phyloP scores from a whole-genome alignment of 2,888 invertebrate genomes.

The Lasioglossum malachurum region DNA sequence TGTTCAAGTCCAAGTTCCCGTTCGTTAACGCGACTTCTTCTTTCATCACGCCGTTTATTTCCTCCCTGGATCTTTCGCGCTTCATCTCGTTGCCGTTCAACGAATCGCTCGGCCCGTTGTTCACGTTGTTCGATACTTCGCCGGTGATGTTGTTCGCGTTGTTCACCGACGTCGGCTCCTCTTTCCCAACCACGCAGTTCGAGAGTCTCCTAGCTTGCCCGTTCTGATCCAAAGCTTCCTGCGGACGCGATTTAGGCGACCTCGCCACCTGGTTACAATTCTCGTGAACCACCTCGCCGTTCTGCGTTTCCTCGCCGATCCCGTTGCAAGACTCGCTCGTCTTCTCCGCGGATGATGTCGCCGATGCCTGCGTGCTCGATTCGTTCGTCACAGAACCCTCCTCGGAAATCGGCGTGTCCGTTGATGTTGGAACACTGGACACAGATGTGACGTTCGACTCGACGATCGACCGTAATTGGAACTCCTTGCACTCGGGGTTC shows the following conservation, averaged over 20 bases:
- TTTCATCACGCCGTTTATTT: conserved; percentile 39
- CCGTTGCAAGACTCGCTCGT: conserved; percentile 46
- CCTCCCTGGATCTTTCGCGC: conserved; percentile 42
- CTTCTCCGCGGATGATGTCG: conserved; percentile 13
- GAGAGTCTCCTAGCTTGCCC: conserved; percentile 72
- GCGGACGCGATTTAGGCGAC: conserved; percentile 25
- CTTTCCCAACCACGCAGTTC: conserved; percentile 31
- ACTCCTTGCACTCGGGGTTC: conserved; percentile 83
- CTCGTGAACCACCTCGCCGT: conserved; percentile 1
- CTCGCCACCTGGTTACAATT: conserved; percentile 21
- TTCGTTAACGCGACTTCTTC: conserved; percentile 32
- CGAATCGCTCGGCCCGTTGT: conserved; percentile 31
- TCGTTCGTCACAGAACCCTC: conserved; percentile 27
- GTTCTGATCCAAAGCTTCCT: conserved; percentile 1
- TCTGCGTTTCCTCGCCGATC: conserved; percentile 30
- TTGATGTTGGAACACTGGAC: conserved; percentile 30
- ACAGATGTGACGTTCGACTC: conserved; percentile 32
- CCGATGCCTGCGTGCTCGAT: conserved; percentile 22
- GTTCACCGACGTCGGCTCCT: conserved; percentile 43
- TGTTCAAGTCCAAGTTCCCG: conserved; percentile 33
- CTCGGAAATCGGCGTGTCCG: conserved; percentile 36
- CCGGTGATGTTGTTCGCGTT: conserved; percentile 45
- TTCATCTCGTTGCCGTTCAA: conserved; percentile 46
- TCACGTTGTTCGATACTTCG: conserved; percentile 32
- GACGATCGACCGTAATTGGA: conserved; percentile 69